Evolutionary conservation across 2,888 invertebrate species (phyloP), one percentile per base, ranked within the genome.

Genomic region (Nemapogon koenigi): DNA sequence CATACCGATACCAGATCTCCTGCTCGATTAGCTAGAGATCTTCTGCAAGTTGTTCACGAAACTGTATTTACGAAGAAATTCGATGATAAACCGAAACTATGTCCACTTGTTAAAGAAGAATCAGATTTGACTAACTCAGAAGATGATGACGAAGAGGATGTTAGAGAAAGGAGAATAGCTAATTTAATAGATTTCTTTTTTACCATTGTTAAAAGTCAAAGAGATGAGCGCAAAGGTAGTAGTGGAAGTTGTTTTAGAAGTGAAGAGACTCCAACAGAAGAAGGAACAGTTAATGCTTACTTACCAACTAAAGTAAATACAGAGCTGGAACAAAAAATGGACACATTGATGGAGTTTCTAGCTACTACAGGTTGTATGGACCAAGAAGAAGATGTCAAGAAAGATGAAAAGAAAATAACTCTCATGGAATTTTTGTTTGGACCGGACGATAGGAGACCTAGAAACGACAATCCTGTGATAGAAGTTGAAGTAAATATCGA

Each of bases 171-270:
- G 39, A 59, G 75, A 43, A 72, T 80, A 14, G 76, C 78, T 1
- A 76, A 73, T 45, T 46, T 80, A 4, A 75, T 80, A 6, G 80
- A 80, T 40, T 80, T 79, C 53, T 78, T 80, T 51, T 79, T 79
- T 29, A 76, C 78, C 1, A 73, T 79, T 35, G 78, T 79, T 1
- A 79, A 76, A 46, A 76, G 73, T 44, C 78, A 79, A 39, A 71
- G 43, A 41, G 68, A 68, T 7, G 71, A 73, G 1, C 51, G 79
- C 7, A 80, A 78, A 45, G 59, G 68, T 28, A 78, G 75, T 40
- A 63, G 63, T 1, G 70, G 62, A 0, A 73, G 72, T 41, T 80
- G 80, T 35, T 76, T 78, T 36, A 78, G 58, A 54, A 60, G 62
- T 2, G 79, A 79, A 49, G 48, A 50, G 0, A 72, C 69, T 44